Base-by-base conservation (phyloP, 2,113 vertebrate species). In the Cryptotis parvus region DNA sequence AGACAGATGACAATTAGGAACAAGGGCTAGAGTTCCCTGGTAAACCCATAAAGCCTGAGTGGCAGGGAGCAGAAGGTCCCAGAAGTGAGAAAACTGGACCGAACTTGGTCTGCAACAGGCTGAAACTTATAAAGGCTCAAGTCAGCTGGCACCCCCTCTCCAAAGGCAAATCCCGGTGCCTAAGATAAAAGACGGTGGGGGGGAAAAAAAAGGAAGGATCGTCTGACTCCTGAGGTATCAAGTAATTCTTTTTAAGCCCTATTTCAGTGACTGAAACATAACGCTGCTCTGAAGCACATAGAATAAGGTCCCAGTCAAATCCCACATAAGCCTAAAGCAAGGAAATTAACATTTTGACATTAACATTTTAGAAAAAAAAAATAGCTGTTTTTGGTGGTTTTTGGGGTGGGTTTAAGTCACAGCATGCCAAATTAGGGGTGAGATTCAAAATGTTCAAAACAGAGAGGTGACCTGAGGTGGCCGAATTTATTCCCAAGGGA, bases 321-420 rank as follows among this genome's bases (percentile, higher is more conserved):
- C 66, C 81, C 33, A 88, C 33, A 85, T 63, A 79, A 94, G 84
- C 95, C 82, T 65, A 82, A 24, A 91, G 90, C 79, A 94, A 96
- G 93, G 84, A 96, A 94, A 96, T 94, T 61, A 94, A 88, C 92
- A 88, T 94, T 91, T 92, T 45, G n/a, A n/a, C n/a, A 96, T 94
- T 61, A 94, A 88, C 92, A 88, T 94, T 91, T 92, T 45, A 84
- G 55, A 27, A 49, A 90, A 45, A 55, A 95, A 84, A 66, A 37
- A 87, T 8, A 61, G 35, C 29, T 35, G 86, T 75, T 52, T 33
- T 29, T 39, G n/a, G 73, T n/a, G 65, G 3, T 72, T 68, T 93
- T 83, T 9, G 31, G 3, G 4, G 4, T 82, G 72, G 14, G 29
- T 37, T 63, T 83, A 70, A 90, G 61, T 82, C 75, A 68, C 8